Base-by-base conservation (phyloP, 2,888 invertebrate species). In the Erebia epiphron region DNA sequence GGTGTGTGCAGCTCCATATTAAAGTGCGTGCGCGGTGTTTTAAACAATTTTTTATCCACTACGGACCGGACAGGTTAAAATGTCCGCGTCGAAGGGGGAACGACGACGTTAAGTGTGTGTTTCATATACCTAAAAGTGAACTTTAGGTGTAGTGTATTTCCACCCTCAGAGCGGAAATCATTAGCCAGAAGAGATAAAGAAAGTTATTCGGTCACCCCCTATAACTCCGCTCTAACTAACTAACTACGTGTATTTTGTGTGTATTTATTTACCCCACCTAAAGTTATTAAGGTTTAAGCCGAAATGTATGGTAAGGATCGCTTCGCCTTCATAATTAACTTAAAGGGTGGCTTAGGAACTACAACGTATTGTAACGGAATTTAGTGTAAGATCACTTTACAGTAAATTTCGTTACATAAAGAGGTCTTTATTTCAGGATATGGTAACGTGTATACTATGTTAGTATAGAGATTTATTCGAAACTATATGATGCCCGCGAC, bases 291-390 rank as follows among this genome's bases (percentile, higher is more conserved):
- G 68, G 68, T 35, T 62, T 68, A 54, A 68, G 61, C 46, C 18
- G 62, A 56, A 68, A 62, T 56, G 62, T 46, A 67, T 50, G 50
- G 67, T 35, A 43, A 63, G 68, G 62, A 46, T 43, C 56, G 26
- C 43, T 60, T 67, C 56, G 56, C 68, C 68, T 54, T 68, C 68
- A 54, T 62, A 68, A 68, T 68, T 68, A 68, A 68, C 46, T 68
- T 68, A 62, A 43, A 54, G 54, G 50, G 11, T 14, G 52, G 54
- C 52, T 64, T 54, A 41, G 14, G 49, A 49, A 21, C 62, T 21
- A 62, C 62, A 62, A 8, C 62, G 62, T 49, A 62, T 62, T 62
- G 62, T 46, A 49, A 62, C 21, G 14, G 21, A 49, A 49, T 62
- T 62, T 49, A 49, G 16, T 62, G 21, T 62, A 49, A 62, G 46